Evolutionary conservation across 2,888 invertebrate genomes (phyloP).

Genomic region (Alsophila aescularia): DNA sequence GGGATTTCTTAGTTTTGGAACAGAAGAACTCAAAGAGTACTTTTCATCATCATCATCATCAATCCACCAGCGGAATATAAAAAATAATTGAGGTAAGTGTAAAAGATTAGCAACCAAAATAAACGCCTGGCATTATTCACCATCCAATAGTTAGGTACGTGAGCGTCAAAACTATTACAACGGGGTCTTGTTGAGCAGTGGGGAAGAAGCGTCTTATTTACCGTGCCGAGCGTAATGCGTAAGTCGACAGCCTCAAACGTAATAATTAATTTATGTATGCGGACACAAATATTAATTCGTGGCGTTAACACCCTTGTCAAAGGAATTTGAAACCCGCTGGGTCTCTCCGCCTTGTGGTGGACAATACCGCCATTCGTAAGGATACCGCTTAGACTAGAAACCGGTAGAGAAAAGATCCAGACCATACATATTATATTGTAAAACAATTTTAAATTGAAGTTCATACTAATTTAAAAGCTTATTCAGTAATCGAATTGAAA

Average conservation of each 20-base stretch:
- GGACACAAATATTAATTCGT: slow-evolving; percentile 55
- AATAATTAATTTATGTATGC: slow-evolving; percentile 52
- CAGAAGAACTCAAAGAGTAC: too few species aligned
- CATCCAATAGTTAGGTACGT: neutral
- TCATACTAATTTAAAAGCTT: too few species aligned
- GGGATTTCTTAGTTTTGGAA: too few species aligned
- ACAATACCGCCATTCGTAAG: slow-evolving; percentile 53
- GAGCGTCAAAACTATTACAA: slow-evolving; percentile 18
- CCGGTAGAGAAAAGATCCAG: slow-evolving; percentile 21
- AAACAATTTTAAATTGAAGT: neutral
- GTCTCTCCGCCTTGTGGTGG: slow-evolving; percentile 56
- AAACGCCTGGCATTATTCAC: slow-evolving; percentile 15
- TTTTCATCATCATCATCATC: too few species aligned
- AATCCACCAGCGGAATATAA: too few species aligned
- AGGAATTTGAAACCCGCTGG: slow-evolving; percentile 48
- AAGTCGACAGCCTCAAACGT: slow-evolving; percentile 32
- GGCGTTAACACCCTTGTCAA: slow-evolving; percentile 60
- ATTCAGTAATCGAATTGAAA: too few species aligned
- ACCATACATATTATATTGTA: neutral
- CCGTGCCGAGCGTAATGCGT: slow-evolving; percentile 9
- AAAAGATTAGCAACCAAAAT: too few species aligned
- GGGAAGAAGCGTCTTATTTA: too few species aligned
- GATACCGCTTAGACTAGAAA: slow-evolving; percentile 37
- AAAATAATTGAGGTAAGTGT: too few species aligned
- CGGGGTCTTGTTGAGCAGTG: neutral